These are phyloP conservation scores for Tinea pellionella DNA, from an alignment of 2,888 invertebrate genomes.

Conservation along the genomic window DNA sequence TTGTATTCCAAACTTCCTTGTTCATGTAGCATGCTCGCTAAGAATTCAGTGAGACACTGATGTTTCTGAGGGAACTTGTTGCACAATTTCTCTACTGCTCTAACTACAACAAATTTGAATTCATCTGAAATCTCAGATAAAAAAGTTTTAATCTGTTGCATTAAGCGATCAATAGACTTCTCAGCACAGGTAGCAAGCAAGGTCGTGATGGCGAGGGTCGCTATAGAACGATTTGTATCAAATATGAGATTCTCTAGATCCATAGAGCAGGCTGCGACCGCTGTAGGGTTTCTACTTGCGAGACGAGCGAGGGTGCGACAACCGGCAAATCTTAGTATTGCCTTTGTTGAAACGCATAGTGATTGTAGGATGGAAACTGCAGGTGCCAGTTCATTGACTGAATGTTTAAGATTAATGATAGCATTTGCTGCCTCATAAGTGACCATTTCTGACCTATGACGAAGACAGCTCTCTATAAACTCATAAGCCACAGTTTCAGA, in stretches of 20 bases:
- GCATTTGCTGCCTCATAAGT: slow-evolving; percentile 99
- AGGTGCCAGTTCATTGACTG: slow-evolving; percentile 88
- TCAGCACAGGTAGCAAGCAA: slow-evolving; percentile 98
- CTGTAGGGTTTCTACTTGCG: slow-evolving; percentile 95
- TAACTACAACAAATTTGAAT: slow-evolving; percentile 98
- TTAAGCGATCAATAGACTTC: slow-evolving; percentile 96
- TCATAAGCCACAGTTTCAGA: slow-evolving; percentile 75
- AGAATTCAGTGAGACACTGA: slow-evolving; percentile 93
- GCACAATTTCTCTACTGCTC: slow-evolving; percentile 88
- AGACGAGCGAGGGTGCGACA: slow-evolving; percentile 96
- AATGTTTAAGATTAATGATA: slow-evolving; percentile 90
- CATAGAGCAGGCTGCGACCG: slow-evolving; percentile 97
- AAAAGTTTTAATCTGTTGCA: slow-evolving; percentile 99
- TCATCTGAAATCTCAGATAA: slow-evolving; percentile 99
- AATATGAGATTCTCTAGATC: slow-evolving; percentile 98
- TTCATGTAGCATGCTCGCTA: slow-evolving; percentile 96
- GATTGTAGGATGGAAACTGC: slow-evolving; percentile 97
- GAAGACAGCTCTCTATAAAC: slow-evolving; percentile 93
- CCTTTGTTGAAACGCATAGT: slow-evolving; percentile 97
- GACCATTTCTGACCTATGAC: slow-evolving; percentile 99
- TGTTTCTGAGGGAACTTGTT: slow-evolving; percentile 98
- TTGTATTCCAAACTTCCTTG: slow-evolving; percentile 98
- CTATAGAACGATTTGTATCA: slow-evolving; percentile 96
- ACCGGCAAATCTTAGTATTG: slow-evolving; percentile 96
- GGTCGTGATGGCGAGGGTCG: slow-evolving; percentile 98